A percentile compares a stretch with the other conserved stretches of the same genome.
Conservation (phyloP, 2,113 vertebrate genomes). For the Nannospalax galili region DNA sequence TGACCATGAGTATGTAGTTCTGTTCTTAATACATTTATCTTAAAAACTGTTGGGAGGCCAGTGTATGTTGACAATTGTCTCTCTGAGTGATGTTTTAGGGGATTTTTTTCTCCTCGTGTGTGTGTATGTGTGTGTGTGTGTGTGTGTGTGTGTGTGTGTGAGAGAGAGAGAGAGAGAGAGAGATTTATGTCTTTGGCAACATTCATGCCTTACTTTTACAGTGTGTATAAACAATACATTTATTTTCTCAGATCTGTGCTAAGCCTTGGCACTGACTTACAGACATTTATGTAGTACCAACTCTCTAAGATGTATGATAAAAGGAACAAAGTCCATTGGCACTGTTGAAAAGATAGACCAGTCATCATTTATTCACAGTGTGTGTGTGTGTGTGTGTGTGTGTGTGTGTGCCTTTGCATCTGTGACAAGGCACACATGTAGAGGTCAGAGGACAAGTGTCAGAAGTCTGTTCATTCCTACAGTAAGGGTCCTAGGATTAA, state of each 20-base stretch:
- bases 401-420: neutral
- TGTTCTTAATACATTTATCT: too few species aligned
- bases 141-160: conserved; percentile 14
- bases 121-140: neutral
- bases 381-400: neutral
- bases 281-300: conserved; percentile 32
- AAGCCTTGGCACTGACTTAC: conserved; percentile 28
- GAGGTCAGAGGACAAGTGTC: neutral
- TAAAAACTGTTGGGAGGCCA: neutral
- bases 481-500: neutral
- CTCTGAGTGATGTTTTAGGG: neutral
- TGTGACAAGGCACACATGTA: neutral
- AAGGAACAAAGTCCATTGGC: neutral
- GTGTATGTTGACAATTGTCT: neutral
- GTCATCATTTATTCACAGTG: neutral
- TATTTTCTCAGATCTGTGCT: conserved; percentile 47
- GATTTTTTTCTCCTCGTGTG: conserved; percentile 22
- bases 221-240: conserved; percentile 44
- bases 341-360: neutral
- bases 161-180: too few species aligned
- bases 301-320: neutral
- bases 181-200: conserved; percentile 6
- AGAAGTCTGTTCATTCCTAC: neutral
- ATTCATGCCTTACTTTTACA: conserved; percentile 34
- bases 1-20: neutral